Evolutionary conservation across 2,797 vertebrate species (phyloP).

Genomic region (Lepidocolaptes lacrymiger): DNA sequence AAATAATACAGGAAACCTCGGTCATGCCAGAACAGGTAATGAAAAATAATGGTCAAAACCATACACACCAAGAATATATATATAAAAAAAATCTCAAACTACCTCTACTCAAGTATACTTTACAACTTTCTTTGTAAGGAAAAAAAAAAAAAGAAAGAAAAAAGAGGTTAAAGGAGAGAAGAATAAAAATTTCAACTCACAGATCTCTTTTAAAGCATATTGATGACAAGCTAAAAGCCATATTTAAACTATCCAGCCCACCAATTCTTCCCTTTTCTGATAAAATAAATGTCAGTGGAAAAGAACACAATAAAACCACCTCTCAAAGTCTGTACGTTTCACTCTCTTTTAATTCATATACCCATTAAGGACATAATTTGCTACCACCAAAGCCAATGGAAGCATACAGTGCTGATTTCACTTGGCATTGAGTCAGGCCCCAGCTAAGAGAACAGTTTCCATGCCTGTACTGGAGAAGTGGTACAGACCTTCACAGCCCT

Average conservation of each 20-base stretch:
- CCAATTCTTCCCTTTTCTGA: not conserved
- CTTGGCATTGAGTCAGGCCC: not conserved
- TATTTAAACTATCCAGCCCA: constrained; percentile 35
- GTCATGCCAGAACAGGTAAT: constrained; percentile 72
- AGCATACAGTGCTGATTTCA: not conserved
- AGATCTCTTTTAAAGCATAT: constrained; percentile 13
- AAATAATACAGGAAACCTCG: constrained; percentile 75
- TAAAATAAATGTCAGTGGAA: constrained; percentile 14
- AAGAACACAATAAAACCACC: not conserved
- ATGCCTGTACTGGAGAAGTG: fast-evolving
- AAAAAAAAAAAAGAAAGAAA: not conserved
- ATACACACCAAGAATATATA: constrained; percentile 52
- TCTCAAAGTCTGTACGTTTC: not conserved
- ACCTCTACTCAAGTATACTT: constrained; percentile 16
- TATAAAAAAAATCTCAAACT: not conserved
- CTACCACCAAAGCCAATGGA: not conserved
- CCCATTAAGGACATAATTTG: not conserved
- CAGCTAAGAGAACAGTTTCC: not conserved
- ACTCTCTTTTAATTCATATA: not conserved
- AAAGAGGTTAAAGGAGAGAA: not conserved
- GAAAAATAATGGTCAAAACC: constrained; percentile 73
- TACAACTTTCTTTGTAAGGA: constrained; percentile 2
- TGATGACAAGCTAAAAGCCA: constrained; percentile 21
- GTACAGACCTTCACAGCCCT: not conserved
- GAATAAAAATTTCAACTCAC: constrained; percentile 13